A percentile compares a stretch with the other conserved stretches of the same genome.
Conservation (phyloP, 2,797 vertebrate genomes). For the Strix occidentalis region DNA sequence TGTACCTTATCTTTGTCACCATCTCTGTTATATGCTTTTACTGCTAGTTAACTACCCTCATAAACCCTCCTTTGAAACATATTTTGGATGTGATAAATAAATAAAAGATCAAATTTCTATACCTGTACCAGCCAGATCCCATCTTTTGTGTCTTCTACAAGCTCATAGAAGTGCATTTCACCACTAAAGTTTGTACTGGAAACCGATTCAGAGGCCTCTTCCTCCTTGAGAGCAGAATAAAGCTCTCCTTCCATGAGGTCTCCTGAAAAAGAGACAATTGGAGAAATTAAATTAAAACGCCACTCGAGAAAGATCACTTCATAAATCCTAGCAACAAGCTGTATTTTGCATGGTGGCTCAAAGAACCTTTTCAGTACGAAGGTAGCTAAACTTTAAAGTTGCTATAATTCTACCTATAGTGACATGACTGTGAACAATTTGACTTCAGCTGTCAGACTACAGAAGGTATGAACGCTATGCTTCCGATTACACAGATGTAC, state of each 20-base stretch:
- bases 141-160: conserved; percentile 98
- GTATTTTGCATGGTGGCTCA: not conserved
- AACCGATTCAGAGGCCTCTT: conserved; percentile 87
- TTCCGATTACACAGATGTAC: not conserved
- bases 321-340: not conserved
- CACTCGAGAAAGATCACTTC: not conserved
- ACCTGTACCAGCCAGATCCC: conserved; percentile 99
- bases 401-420: not conserved
- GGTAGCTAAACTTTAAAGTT: not conserved
- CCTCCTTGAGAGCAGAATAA: conserved; percentile 94
- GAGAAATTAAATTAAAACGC: not conserved
- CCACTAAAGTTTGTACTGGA: conserved; percentile 93
- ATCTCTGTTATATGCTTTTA: not conserved
- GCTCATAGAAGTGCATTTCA: conserved; percentile 97
- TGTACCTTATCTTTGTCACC: not conserved
- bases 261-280: conserved; percentile 74
- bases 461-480: not conserved
- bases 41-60: not conserved
- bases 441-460: not conserved
- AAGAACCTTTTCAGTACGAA: not conserved
- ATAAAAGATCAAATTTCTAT: not conserved
- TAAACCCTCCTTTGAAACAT: not conserved
- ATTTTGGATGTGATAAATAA: not conserved
- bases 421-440: not conserved
- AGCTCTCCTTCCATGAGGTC: conserved; percentile 95